These are phyloP conservation scores for Trissonchulus latispiculum DNA, from an alignment of 2,888 invertebrate genomes.

Conservation along the genomic window DNA sequence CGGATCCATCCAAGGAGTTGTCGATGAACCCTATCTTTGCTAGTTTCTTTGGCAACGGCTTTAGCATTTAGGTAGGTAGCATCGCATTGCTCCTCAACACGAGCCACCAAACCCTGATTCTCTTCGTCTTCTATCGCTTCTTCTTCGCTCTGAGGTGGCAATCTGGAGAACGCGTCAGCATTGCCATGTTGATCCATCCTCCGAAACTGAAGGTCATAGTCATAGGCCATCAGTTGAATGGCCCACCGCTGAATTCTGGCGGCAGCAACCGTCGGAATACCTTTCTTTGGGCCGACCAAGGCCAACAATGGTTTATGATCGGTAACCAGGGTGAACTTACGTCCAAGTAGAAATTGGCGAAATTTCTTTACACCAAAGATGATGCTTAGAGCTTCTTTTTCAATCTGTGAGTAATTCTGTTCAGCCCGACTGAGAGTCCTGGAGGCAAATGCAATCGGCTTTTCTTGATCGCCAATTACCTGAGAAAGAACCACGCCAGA, in stretches of 20 bases:
- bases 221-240: background rate
- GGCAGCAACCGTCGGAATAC: background rate
- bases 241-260: background rate
- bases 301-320: slow-evolving; percentile 12
- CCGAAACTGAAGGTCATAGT: background rate
- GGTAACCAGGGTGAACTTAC: no score
- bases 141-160: no score
- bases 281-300: background rate
- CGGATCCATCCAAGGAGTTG: no score
- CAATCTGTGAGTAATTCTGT: no score
- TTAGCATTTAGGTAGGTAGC: no score
- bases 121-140: no score
- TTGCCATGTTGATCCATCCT: background rate
- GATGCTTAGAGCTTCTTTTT: slow-evolving; percentile 3
- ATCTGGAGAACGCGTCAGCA: background rate
- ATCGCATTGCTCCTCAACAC: no score
- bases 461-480: background rate
- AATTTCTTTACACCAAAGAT: slow-evolving; percentile 1
- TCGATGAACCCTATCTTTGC: no score
- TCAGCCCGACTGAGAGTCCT: background rate
- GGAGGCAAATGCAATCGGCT: background rate
- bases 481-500: slow-evolving; percentile 2
- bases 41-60: no score
- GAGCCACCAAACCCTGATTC: no score
- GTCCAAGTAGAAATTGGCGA: background rate